Base-by-base conservation (phyloP, 1,140 invertebrate species). In the Charaxes varanes region DNA sequence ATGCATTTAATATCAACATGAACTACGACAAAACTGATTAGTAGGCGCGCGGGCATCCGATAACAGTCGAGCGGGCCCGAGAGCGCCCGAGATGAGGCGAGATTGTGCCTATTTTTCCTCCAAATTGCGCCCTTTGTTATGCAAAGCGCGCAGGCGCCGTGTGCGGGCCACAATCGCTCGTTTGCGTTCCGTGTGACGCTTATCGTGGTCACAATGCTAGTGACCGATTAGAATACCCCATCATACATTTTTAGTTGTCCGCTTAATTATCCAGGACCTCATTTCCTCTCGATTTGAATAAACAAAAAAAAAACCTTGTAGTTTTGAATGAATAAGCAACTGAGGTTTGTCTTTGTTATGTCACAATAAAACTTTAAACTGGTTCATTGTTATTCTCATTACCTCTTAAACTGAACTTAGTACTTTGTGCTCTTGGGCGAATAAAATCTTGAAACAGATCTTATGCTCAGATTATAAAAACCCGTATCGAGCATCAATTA, bases 121-220 rank as follows among this genome's bases (percentile, higher is more conserved):
- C 76, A 80, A 80, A 80, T 80, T 80, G 76, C 70, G 64, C 55
- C 70, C 70, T 80, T 80, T 80, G 72, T 80, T 76, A 80, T 80
- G 76, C 76, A 80, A 76, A 80, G 72, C 72, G 70, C 63, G 63
- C 62, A 50, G 45, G 62, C 74, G 59, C 72, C 62, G 72, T 80
- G 76, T 80, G 76, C 70, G 76, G 51, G 65, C 63, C 62, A 51
- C 53, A 55, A 62, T 58, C 69, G 66, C 53, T 57, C 59, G 63
- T 62, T 62, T 59, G 31, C 40, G 55, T 49, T 55, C 59, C 45
- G 66, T 70, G 63, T 67, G 66, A 67, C 67, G 52, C 34, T 19
- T 59, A 77, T 77, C 74, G 55, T 53, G 28, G 37, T 33, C 53
- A 63, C 64, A 65, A 65, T 63, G 61, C 58, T 41, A 53, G 53